Base-by-base conservation (phyloP, 2,797 vertebrate genomes). In the Falco concolor region DNA sequence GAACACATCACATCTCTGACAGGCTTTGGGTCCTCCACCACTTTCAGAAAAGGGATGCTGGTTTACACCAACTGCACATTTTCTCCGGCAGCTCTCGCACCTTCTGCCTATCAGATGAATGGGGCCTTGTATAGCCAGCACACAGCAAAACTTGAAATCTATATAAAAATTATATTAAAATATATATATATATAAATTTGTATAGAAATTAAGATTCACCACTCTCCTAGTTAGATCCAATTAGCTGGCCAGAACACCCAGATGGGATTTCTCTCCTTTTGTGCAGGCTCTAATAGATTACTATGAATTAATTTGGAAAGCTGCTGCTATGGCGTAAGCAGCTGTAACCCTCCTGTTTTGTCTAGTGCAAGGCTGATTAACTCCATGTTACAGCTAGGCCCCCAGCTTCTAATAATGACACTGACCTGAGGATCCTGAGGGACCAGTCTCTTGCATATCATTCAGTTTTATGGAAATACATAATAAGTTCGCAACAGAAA, bases 1-100 rank as follows among this genome's bases (percentile, higher is more conserved):
- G 1, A 64, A 27, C 13, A 25, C 6, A 45, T 40, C 9, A 17
- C 0, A 1, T 13, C 27, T 61, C 9, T 49, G 53, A 6, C 11
- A 38, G 28, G 15, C 15, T 30, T 23, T 78, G 57, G 8, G 36
- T 45, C 13, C 59, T 44, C 22, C 59, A 52, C 5, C 38, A 25
- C 19, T 23, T 50, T 53, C 65, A 64, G 79, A n/a, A 49, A 27
- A 54, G 36, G 1, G 9, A 27, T 50, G 42, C 20, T 12, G 10
- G 5, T 70, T 25, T 8, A 44, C n/a, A 93, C 8, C 12, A 56
- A 28, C 27, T 49, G 25, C 30, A 7, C 17, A 5, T 22, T 61
- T 61, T 25, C 52, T 30, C 53, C 56, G 45, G 6, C 10, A 47
- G 17, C 15, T 70, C 42, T 32, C 5, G 1, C 2, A 34, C 65